A percentile compares a stretch with the other conserved stretches of the same genome.
phyloP scores from a whole-genome alignment of 2,888 invertebrate species.

The Hypomecis atomaria region DNA sequence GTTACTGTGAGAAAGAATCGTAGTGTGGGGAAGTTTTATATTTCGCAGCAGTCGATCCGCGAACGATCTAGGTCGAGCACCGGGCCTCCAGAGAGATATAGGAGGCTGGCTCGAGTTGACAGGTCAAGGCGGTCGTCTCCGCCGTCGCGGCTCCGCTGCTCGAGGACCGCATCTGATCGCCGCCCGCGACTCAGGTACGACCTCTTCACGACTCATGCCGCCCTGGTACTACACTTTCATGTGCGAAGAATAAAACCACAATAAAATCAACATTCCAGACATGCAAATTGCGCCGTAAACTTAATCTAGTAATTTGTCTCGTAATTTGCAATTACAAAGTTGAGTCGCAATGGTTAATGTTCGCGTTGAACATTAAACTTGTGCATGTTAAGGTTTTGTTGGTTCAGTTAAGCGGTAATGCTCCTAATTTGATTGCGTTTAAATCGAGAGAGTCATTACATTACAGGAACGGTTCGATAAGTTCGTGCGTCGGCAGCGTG shows the following conservation, averaged over 20 bases:
- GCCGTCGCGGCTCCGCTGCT: slow-evolving; percentile 58
- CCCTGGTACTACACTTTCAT: slow-evolving; percentile 34
- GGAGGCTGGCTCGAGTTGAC: slow-evolving; percentile 67
- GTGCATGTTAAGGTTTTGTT: slow-evolving; percentile 32
- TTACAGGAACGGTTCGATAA: slow-evolving; percentile 54
- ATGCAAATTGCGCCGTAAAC: slow-evolving; percentile 22
- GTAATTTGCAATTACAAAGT: slow-evolving; percentile 44
- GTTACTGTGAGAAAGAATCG: slow-evolving; percentile 17
- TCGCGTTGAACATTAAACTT: slow-evolving; percentile 29
- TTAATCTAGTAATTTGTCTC: slow-evolving; percentile 22
- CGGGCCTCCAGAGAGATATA: slow-evolving; percentile 63
- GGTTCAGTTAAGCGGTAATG: slow-evolving; percentile 14
- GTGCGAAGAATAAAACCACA: slow-evolving; percentile 8
- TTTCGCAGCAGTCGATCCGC: slow-evolving; percentile 32
- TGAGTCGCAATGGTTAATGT: slow-evolving; percentile 33
- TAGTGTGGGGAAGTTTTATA: slow-evolving; percentile 25
- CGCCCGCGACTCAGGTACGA: slow-evolving; percentile 65
- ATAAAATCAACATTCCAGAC: slow-evolving; percentile 18
- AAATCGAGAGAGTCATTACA: slow-evolving; percentile 47
- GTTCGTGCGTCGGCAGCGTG: slow-evolving; percentile 57
- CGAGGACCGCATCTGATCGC: slow-evolving; percentile 66
- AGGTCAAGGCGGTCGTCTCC: slow-evolving; percentile 71
- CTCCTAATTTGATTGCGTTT: slow-evolving; percentile 36
- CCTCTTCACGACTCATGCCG: slow-evolving; percentile 61
- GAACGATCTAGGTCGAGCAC: slow-evolving; percentile 49